These are phyloP conservation scores for Platycnemis pennipes DNA, from an alignment of 2,888 invertebrate species.

Conservation along the genomic window DNA sequence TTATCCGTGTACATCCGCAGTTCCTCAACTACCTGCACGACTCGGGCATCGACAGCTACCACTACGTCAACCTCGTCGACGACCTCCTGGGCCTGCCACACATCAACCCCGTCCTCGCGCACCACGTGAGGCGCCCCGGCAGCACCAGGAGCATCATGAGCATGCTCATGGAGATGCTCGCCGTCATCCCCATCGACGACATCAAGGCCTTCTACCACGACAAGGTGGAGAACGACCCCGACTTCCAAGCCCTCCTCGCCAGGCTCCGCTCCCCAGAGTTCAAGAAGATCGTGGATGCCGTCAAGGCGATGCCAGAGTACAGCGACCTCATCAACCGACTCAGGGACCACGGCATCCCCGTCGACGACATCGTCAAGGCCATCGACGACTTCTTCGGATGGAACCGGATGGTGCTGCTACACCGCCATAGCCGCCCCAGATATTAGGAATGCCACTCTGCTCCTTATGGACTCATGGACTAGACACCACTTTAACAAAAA, in stretches of 20 bases:
- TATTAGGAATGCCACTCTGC: too few species aligned
- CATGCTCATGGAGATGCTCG: constrained; percentile 74
- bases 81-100: constrained; percentile 72
- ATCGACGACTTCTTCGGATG: constrained; percentile 56
- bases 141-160: constrained; percentile 18
- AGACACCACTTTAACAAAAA: too few species aligned
- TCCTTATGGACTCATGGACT: too few species aligned
- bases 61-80: constrained; percentile 74
- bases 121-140: neutral
- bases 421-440: too few species aligned
- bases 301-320: constrained; percentile 69
- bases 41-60: constrained; percentile 75
- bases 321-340: constrained; percentile 34
- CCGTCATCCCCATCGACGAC: constrained; percentile 74
- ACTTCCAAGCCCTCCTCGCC: constrained; percentile 73
- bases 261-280: constrained; percentile 73
- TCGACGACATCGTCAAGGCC: neutral
- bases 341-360: constrained; percentile 11
- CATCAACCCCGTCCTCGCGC: constrained; percentile 45
- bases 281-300: constrained; percentile 72
- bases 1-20: neutral
- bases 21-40: constrained; percentile 74
- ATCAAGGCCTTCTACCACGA: constrained; percentile 74
- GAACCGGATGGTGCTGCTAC: neutral
- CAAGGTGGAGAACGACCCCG: constrained; percentile 74